Evolutionary conservation across 2,797 vertebrate species (phyloP).

Genomic region (Neopelma chrysocephalum): DNA sequence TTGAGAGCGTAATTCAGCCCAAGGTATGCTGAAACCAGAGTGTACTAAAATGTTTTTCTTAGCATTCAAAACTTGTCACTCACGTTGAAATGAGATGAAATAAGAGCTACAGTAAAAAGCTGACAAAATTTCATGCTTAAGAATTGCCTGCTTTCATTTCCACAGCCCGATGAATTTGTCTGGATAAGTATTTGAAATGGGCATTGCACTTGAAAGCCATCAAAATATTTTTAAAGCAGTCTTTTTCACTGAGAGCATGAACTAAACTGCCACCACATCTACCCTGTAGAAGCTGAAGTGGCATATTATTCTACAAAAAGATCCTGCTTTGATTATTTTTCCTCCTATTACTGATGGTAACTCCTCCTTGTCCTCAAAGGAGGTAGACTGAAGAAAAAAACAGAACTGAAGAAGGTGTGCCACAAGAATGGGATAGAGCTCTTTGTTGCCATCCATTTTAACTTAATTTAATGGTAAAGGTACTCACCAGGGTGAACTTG

Average conservation of each 20-base stretch:
- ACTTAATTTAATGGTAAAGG: background rate
- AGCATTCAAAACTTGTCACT: background rate
- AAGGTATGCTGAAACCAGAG: background rate
- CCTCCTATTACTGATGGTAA: background rate
- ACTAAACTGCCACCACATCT: background rate
- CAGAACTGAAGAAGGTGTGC: background rate
- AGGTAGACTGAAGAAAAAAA: background rate
- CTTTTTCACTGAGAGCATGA: background rate
- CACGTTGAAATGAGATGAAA: background rate
- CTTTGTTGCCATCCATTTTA: background rate
- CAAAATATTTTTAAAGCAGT: background rate
- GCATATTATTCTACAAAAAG: background rate
- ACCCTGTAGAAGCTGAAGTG: background rate
- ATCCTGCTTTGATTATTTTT: background rate
- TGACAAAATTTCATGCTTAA: background rate
- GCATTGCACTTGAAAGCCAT: background rate
- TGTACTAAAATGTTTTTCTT: background rate
- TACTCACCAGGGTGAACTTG: background rate
- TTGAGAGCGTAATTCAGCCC: background rate
- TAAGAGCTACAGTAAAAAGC: background rate
- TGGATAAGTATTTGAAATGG: background rate
- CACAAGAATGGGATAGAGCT: rapidly evolving
- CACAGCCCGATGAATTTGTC: rapidly evolving
- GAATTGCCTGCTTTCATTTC: background rate
- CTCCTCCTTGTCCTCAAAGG: background rate